Evolutionary conservation across 2,797 vertebrate genomes (phyloP), one percentile per base, ranked within the genome.

Genomic region (Chrysocyon brachyurus): DNA sequence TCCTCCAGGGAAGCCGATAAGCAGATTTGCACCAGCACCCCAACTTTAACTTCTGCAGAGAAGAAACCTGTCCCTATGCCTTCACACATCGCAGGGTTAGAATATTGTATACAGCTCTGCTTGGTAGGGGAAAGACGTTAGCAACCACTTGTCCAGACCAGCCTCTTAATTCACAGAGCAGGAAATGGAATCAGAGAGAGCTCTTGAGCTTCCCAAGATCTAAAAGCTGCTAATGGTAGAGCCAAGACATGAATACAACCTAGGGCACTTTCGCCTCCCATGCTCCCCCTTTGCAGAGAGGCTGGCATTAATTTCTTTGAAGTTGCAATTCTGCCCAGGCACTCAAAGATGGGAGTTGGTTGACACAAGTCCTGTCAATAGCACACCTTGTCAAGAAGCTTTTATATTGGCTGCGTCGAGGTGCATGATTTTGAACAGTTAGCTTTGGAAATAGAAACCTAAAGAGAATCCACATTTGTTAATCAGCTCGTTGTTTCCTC

Each of bases 11-110:
- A 75, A 26, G 40, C n/a, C 2, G 36, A 19, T 5, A 21, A 40
- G n/a, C 61, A 66, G 11, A 31, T 36, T 12, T 33, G 31, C 0
- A 2, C 31, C 59, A 1, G 5, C 52, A 49, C 24, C 78, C 56
- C 14, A 24, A 0, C 46, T 54, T 73, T 36, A 15, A 21, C 61
- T 36, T 63, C 46, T 8, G 0, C 1, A 19, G 56, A 0, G 4
- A 64, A 15, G 52, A 24, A 15, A 3, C 16, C 36, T 54, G 56
- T 14, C 21, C 36, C 77, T 10, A 5, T 0, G 1, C 19, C 12
- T 15, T n/a, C 10, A 6, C 24, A 15, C 0, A 0, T 4, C 7
- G 0, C 40, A 33, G 7, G 0, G 0, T 15, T 28, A 1, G 9
- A 17, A 21, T 57, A 49, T 46, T 66, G 1, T 12, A 14, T 12